Evolutionary conservation across 30 jellyfish, hydroid and myxozoan genomes (phyloP).

Genomic region (Turritopsis dohrnii): DNA sequence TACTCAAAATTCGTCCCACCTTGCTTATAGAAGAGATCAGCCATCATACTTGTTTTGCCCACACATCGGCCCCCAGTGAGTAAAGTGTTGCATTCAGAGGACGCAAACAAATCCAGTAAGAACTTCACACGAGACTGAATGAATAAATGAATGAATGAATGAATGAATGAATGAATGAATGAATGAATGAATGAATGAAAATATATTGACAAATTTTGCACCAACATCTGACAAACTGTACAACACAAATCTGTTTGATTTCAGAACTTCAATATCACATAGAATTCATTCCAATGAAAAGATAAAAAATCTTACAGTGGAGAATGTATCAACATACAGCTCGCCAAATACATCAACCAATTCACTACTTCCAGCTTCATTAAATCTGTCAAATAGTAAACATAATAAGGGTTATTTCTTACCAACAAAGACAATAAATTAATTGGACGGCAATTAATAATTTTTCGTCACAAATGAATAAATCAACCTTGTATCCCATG

Average conservation of each 20-base stretch:
- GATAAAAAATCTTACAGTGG: constrained; percentile 34
- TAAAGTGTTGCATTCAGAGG: constrained; percentile 46
- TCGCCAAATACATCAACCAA: constrained; percentile 58
- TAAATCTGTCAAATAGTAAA: neutral
- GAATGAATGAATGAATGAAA: too few species aligned
- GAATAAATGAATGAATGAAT: too few species aligned
- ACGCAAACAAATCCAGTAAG: constrained; percentile 59
- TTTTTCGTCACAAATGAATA: neutral
- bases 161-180: too few species aligned
- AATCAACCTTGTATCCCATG: constrained; percentile 73
- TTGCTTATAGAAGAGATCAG: constrained; percentile 48
- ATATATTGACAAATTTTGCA: too few species aligned
- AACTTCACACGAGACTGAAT: constrained; percentile 51
- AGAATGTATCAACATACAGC: constrained; percentile 60
- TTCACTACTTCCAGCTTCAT: constrained; percentile 14
- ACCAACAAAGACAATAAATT: too few species aligned
- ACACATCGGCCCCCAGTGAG: constrained; percentile 64
- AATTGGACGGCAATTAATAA: neutral
- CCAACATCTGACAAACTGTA: too few species aligned
- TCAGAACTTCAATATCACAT: too few species aligned
- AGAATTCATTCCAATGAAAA: neutral
- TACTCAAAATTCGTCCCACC: constrained; percentile 19
- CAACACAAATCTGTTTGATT: too few species aligned
- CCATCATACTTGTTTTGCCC: constrained; percentile 65
- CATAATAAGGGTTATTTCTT: too few species aligned